Base-by-base conservation (phyloP, 2,888 invertebrate genomes). In the Synanthedon andrenaeformis region DNA sequence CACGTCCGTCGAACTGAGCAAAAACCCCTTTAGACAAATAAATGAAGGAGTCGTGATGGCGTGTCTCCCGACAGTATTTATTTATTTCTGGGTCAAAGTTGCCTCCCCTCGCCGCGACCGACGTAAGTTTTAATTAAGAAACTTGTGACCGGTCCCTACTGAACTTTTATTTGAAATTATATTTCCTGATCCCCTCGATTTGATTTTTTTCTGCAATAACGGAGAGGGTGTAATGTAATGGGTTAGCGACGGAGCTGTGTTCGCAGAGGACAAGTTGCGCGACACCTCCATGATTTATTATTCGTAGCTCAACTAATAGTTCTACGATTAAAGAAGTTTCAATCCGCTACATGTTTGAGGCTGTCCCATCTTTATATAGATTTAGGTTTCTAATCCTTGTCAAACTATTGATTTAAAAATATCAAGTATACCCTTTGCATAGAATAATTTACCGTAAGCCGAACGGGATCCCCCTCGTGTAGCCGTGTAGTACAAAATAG, bases 41-140 rank as follows among this genome's bases (percentile, higher is more conserved):
- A 85, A 86, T 82, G 83, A 82, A 80, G 69, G 77, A 76, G 69
- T 79, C 84, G 82, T 84, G 85, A 82, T 77, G 67, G 60, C 68
- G 62, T 64, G 70, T 74, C 67, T 70, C 62, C 62, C 72, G 73
- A 69, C 76, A 79, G 77, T 85, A 86, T 86, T 85, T 86, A 85
- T 85, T 83, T 85, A 84, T 84, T 85, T 85, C 80, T 86, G 82
- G 84, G 85, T 85, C 84, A 86, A 72, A 82, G 79, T 75, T 75
- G 72, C 69, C 76, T 71, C 78, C 82, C 79, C 76, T 79, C 70
- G 76, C 79, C 72, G 76, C 78, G 77, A 76, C 79, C 75, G 73
- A 83, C 82, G 74, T 86, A 88, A 88, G 88, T 88, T 88, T 88
- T 88, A 88, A 88, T 88, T 88, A 88, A 88, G 86, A 88, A 88